Percentiles rank a stretch among this genome's conserved stretches.
Evolutionary conservation across 2,888 invertebrate genomes (phyloP).

Genomic region (Metacarcinus magister): DNA sequence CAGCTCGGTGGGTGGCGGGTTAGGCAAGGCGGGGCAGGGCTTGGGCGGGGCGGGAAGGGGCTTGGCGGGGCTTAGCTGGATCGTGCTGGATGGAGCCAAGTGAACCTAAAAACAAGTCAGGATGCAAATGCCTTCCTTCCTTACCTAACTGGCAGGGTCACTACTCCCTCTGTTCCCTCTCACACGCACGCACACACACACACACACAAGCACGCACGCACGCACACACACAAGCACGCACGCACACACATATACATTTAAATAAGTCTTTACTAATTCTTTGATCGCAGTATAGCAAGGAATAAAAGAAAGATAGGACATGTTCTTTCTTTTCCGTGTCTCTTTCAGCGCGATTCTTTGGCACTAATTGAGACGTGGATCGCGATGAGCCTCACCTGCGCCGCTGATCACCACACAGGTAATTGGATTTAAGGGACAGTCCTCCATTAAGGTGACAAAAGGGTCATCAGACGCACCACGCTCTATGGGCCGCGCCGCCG

Average conservation of each 20-base stretch:
- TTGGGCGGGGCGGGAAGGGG: not conserved
- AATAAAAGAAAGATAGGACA: not conserved
- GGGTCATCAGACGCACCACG: not conserved
- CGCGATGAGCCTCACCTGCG: not conserved
- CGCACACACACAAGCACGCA: too few relatives aligned
- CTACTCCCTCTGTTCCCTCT: too few relatives aligned
- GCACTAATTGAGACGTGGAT: not conserved
- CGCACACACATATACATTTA: too few relatives aligned
- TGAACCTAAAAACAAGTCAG: not conserved
- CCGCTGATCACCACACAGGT: conserved; percentile 21
- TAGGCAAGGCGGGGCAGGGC: not conserved
- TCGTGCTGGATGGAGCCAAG: not conserved
- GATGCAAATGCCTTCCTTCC: not conserved
- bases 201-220: too few relatives aligned
- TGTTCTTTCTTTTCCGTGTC: not conserved
- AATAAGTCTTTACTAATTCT: not conserved
- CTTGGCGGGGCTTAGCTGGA: not conserved
- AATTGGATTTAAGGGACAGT: conserved; percentile 31
- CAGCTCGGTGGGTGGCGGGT: not conserved
- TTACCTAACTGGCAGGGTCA: too few relatives aligned
- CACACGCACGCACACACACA: too few relatives aligned
- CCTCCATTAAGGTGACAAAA: not conserved
- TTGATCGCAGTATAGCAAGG: not conserved
- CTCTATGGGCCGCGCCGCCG: not conserved
- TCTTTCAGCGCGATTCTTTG: not conserved